Conservation (phyloP, 2,797 vertebrate genomes). For the Thamnophis elegans region DNA sequence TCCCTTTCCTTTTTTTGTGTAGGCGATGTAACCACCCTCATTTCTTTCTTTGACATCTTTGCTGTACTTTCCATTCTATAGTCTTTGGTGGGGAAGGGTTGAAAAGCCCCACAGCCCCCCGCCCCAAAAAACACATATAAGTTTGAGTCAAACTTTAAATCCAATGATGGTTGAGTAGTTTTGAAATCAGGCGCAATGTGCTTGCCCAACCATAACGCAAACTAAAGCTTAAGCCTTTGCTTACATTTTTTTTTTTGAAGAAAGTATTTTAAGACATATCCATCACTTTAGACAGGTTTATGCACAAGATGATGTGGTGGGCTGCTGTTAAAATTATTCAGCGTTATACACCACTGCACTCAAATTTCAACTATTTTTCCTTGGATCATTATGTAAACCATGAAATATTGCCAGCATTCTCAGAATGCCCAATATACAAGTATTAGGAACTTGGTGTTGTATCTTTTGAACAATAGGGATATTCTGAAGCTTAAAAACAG, state of each 20-base stretch:
- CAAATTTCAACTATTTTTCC: background rate
- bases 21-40: background rate
- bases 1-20: constrained; percentile 33
- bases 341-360: background rate
- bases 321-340: constrained; percentile 37
- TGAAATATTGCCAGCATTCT: constrained; percentile 13
- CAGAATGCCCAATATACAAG: background rate
- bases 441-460: constrained; percentile 7
- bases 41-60: constrained; percentile 37
- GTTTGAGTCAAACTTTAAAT: constrained; percentile 39
- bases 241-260: constrained; percentile 53
- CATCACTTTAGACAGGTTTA: constrained; percentile 54
- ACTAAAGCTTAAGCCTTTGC: constrained; percentile 9
- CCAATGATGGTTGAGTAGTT: background rate
- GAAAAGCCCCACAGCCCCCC: background rate
- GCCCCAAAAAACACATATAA: background rate
- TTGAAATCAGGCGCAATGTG: constrained; percentile 30
- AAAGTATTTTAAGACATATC: constrained; percentile 49
- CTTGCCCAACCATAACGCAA: background rate
- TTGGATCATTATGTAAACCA: constrained; percentile 2
- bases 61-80: constrained; percentile 9
- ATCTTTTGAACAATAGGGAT: background rate
- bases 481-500: background rate
- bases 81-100: constrained; percentile 2
- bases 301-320: constrained; percentile 29